These are phyloP conservation scores for Dasyornis broadbenti DNA, from an alignment of 2,113 vertebrate species.

Conservation along the genomic window DNA sequence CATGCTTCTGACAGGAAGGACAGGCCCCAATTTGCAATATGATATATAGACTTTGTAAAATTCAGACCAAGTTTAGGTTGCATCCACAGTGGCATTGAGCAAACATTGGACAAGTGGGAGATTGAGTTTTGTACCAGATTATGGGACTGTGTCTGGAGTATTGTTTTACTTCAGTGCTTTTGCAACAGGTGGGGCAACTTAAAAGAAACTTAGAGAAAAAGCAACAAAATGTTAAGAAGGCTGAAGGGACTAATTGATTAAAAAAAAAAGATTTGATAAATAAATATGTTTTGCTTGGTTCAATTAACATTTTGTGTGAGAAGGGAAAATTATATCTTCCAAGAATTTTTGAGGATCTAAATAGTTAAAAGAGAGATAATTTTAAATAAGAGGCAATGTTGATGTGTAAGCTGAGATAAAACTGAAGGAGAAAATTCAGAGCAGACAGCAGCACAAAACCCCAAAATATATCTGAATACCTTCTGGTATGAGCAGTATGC, in stretches of 20 bases:
- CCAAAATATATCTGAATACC: neutral
- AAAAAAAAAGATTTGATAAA: neutral
- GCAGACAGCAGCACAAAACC: neutral
- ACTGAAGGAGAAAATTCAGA: neutral
- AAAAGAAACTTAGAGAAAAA: neutral
- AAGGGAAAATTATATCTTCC: neutral
- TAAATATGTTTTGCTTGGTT: neutral
- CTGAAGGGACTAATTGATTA: neutral
- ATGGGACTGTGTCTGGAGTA: neutral
- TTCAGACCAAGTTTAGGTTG: neutral
- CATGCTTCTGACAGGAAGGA: conserved; percentile 21
- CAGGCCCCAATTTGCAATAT: neutral
- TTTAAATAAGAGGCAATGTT: neutral
- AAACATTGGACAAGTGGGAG: neutral
- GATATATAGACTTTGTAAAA: neutral
- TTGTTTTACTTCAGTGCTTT: neutral
- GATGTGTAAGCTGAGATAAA: neutral
- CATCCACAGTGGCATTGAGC: neutral
- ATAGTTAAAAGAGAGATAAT: neutral
- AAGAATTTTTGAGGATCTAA: neutral
- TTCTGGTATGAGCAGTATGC: neutral
- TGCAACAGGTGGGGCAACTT: conserved; percentile 8
- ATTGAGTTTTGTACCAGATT: neutral
- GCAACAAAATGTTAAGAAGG: neutral
- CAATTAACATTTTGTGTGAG: neutral